Evolutionary conservation across 2,797 vertebrate species (phyloP).

Genomic region (Crypturellus tataupa): DNA sequence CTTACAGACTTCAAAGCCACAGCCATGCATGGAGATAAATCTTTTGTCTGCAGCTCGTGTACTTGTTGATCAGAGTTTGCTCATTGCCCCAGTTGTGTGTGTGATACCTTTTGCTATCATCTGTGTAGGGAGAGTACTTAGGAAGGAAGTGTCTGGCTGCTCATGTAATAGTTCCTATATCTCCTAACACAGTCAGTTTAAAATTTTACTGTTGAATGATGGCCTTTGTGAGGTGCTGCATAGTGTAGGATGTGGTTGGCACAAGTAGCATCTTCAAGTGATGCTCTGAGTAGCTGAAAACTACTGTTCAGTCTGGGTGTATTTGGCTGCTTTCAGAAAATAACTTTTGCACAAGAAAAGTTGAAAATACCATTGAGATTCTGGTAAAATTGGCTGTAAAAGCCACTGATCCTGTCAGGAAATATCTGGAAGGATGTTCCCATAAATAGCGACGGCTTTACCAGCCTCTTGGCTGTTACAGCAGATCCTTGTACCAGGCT

Average conservation of each 20-base stretch:
- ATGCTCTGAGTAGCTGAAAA: not conserved
- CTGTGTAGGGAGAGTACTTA: not conserved
- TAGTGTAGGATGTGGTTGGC: not conserved
- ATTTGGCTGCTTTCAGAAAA: not conserved
- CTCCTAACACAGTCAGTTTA: fast-evolving
- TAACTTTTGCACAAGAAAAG: not conserved
- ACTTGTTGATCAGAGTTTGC: not conserved
- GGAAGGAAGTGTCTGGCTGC: not conserved
- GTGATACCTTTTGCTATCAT: not conserved
- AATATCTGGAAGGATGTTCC: not conserved
- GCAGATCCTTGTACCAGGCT: not conserved
- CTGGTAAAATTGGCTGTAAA: not conserved
- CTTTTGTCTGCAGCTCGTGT: not conserved
- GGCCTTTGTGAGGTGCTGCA: not conserved
- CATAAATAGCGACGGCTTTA: not conserved
- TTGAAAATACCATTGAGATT: not conserved
- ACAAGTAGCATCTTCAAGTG: not conserved
- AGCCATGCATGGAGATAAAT: not conserved
- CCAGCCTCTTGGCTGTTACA: not conserved
- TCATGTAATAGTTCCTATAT: fast-evolving
- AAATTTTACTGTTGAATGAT: not conserved
- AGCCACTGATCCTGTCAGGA: not conserved
- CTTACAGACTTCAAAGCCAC: not conserved
- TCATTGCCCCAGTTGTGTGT: not conserved
- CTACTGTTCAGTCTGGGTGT: not conserved